Conservation (phyloP, 2,888 invertebrate genomes). For the Heteromurus nitidus region DNA sequence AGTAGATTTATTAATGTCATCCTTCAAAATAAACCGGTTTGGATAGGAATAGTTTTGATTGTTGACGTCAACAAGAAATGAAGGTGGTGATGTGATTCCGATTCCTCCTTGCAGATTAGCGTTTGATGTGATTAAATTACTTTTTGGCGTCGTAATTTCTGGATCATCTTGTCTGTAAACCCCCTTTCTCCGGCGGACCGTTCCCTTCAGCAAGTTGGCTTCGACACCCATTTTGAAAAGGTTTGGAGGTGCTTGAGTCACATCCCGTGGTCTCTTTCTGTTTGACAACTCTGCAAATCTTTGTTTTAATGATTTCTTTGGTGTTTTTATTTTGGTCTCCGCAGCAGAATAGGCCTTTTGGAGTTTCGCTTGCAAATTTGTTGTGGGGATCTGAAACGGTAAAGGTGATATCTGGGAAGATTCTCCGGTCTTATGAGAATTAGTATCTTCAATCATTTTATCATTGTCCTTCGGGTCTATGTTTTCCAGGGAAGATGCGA, state of each 20-base stretch:
- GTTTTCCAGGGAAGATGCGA: not conserved
- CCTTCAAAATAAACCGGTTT: too few species aligned
- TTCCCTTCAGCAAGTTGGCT: too few species aligned
- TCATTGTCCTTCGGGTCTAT: not conserved
- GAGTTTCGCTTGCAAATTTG: not conserved
- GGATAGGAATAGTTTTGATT: too few species aligned
- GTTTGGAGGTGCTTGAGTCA: not conserved
- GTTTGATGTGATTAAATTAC: too few species aligned
- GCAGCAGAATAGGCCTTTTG: not conserved
- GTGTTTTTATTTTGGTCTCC: not conserved
- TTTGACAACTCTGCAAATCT: not conserved
- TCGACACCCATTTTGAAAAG: not conserved
- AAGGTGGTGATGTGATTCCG: too few species aligned
- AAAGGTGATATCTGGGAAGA: not conserved
- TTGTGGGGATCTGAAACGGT: not conserved
- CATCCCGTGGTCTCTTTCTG: not conserved
- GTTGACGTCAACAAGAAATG: too few species aligned
- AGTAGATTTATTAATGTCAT: too few species aligned
- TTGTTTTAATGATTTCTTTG: not conserved
- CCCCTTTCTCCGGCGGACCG: too few species aligned
- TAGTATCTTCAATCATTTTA: too few species aligned
- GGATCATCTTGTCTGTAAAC: too few species aligned
- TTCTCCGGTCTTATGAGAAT: not conserved
- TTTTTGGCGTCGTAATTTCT: too few species aligned
- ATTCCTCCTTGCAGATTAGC: too few species aligned